Evolutionary conservation across 2,888 invertebrate genomes (phyloP).

Genomic region (Tenthredo scrophulariae): DNA sequence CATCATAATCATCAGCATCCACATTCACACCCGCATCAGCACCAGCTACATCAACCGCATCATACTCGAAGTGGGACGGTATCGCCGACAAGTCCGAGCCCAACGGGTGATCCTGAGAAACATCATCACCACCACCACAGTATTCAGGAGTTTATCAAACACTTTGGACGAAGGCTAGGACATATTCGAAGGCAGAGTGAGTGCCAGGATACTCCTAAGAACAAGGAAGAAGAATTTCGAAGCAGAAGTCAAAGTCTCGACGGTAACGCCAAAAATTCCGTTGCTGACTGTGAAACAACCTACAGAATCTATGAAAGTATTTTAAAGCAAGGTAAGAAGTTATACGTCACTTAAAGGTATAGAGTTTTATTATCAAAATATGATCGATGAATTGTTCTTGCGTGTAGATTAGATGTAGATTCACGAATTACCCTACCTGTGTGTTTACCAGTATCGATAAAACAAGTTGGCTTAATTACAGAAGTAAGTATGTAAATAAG

Average conservation of each 20-base stretch:
- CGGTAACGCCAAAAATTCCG: conserved; percentile 80
- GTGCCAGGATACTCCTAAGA: conserved; percentile 81
- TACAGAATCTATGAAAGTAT: conserved; percentile 91
- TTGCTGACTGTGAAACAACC: conserved; percentile 90
- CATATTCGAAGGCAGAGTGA: conserved; percentile 84
- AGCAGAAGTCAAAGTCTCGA: conserved; percentile 90
- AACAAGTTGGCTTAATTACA: not conserved
- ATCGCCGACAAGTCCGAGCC: conserved; percentile 70
- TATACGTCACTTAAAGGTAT: not conserved
- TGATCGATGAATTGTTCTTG: not conserved
- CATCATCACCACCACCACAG: conserved; percentile 83
- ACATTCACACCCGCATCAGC: conserved; percentile 71
- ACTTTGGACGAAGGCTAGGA: conserved; percentile 88
- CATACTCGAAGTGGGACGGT: conserved; percentile 62
- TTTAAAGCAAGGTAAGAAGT: conserved; percentile 84
- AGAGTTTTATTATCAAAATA: not conserved
- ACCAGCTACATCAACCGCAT: conserved; percentile 65
- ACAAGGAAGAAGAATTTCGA: conserved; percentile 85
- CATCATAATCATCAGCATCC: conserved; percentile 53
- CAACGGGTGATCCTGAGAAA: conserved; percentile 69
- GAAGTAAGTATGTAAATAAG: not conserved
- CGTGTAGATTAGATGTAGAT: not conserved
- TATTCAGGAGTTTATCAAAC: conserved; percentile 88
- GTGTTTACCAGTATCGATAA: not conserved
- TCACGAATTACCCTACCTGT: not conserved